Percentiles rank a stretch among this genome's conserved stretches.
phyloP scores from a whole-genome alignment of 2,113 vertebrate species.

The Mesocricetus auratus region DNA sequence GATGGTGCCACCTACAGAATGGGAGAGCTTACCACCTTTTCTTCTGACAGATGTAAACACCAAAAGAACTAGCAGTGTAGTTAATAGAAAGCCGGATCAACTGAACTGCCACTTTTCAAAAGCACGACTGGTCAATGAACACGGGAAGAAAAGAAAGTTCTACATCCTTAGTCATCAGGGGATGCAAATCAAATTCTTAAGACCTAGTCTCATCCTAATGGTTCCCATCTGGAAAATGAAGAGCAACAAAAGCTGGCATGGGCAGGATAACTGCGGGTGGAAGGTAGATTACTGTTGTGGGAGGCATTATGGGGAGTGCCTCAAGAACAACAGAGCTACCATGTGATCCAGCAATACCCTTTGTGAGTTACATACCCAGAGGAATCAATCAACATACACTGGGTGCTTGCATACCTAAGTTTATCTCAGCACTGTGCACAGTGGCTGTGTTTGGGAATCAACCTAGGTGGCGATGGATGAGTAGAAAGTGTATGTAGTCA shows the following conservation, averaged over 20 bases:
- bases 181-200: background rate
- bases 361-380: background rate
- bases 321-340: background rate
- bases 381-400: background rate
- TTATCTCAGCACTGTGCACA: background rate
- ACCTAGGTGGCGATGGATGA: background rate
- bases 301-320: background rate
- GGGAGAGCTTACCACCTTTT: background rate
- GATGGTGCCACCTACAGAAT: background rate
- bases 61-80: background rate
- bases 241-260: background rate
- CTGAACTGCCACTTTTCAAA: background rate
- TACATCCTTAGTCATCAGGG: background rate
- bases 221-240: background rate
- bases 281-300: background rate
- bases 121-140: background rate
- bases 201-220: background rate
- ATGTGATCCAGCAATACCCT: background rate
- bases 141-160: background rate
- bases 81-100: background rate
- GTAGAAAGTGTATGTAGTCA: background rate
- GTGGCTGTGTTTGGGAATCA: background rate
- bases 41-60: background rate
- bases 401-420: background rate
- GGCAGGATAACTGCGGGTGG: background rate